Conservation (phyloP, 1,140 invertebrate genomes). For the Drosophila parvula region DNA sequence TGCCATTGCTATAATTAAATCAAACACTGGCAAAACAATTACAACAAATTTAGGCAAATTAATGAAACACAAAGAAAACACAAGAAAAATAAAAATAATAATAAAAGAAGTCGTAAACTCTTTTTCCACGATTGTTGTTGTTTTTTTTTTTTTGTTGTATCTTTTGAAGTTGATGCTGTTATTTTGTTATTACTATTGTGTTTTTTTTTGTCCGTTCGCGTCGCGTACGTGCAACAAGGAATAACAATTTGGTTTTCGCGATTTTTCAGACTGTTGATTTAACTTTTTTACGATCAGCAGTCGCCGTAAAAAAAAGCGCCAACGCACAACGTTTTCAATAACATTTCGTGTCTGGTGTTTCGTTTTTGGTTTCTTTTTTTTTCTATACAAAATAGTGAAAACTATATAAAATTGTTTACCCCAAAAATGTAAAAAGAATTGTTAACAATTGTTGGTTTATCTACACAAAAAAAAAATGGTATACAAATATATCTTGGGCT, state of each 20-base stretch:
- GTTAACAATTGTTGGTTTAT: constrained; percentile 18
- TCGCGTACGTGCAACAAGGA: constrained; percentile 38
- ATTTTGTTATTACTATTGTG: constrained; percentile 23
- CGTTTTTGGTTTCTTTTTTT: constrained; percentile 14
- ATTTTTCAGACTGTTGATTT: constrained; percentile 38
- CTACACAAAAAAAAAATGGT: neutral
- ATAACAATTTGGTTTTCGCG: constrained; percentile 44
- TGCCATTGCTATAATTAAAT: constrained; percentile 57
- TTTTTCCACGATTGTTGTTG: constrained; percentile 21
- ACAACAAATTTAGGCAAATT: constrained; percentile 63
- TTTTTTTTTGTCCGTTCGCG: neutral
- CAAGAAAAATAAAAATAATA: neutral
- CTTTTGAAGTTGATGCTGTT: constrained; percentile 41
- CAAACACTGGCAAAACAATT: constrained; percentile 43
- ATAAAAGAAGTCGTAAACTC: constrained; percentile 31
- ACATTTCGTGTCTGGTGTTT: constrained; percentile 43
- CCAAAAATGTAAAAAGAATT: constrained; percentile 34
- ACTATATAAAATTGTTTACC: constrained; percentile 33
- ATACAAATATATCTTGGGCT: neutral
- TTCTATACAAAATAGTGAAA: constrained; percentile 25
- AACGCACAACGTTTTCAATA: constrained; percentile 45
- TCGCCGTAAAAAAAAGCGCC: constrained; percentile 32
- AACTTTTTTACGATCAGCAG: constrained; percentile 40
- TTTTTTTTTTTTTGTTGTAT: constrained; percentile 7
- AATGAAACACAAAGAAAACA: constrained; percentile 34